Base-by-base conservation (phyloP, 2,888 invertebrate genomes). In the Lingula anatina region DNA sequence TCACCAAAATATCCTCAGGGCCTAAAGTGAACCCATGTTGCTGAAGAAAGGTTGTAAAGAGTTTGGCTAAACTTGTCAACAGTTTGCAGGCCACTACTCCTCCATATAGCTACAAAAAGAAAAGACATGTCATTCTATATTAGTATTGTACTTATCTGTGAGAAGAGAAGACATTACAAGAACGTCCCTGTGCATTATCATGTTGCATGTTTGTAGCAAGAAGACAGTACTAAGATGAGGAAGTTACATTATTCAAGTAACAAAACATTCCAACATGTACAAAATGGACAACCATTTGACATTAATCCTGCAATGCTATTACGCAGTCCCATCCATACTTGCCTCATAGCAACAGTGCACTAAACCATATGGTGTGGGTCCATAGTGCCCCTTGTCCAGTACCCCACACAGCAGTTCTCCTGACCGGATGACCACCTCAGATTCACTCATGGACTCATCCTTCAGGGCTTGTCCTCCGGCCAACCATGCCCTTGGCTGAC, bases 321-420 rank as follows among this genome's bases (percentile, higher is more conserved):
- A n/a, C n/a, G n/a, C n/a, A n/a, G n/a, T n/a, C n/a, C n/a, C n/a
- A n/a, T n/a, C n/a, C n/a, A n/a, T n/a, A 28, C 43, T 47, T 52
- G 74, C 83, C 78, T 94, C 99, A 77, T 89, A 93, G 78, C 94
- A 86, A 68, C 90, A 89, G 76, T 99, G 99, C 20, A 96, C 86
- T 27, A 99, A 83, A 60, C 97, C 92, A 74, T 88, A 96, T 0
- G 90, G 87, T 0, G 96, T 94, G 2, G 96, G 89, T 15, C 99
- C 99, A 71, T 90, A 93, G 71, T 97, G 96, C 9, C 87, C 89
- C 79, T 99, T 99, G 78, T 99, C 99, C 49, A 99, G 80, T 39
- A 96, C 86, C 5, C 99, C 99, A 59, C 84, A 84, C 2, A 97
- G 73, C 36, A 99, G 81, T 77, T 97, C 89, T 7, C 97, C 95